phyloP scores from a whole-genome alignment of 1,140 invertebrate species.

The Drosophila neocordata region DNA sequence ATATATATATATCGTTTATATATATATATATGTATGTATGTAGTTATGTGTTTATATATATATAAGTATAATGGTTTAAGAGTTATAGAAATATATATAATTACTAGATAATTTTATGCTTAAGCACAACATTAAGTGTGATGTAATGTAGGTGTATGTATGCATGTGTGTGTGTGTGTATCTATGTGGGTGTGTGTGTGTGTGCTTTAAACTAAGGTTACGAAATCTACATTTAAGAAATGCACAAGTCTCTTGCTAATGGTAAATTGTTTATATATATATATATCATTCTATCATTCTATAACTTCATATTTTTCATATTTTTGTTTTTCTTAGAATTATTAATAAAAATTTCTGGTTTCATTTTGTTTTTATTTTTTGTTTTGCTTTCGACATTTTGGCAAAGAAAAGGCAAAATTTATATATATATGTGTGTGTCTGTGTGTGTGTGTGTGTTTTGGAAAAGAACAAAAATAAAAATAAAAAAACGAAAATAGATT shows the following conservation, averaged over 20 bases:
- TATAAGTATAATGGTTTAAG: constrained; percentile 23
- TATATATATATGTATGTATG: constrained; percentile 34
- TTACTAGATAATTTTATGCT: constrained; percentile 33
- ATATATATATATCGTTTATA: constrained; percentile 30
- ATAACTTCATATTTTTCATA: constrained; percentile 18
- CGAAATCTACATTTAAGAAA: constrained; percentile 77
- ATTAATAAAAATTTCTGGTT: constrained; percentile 16
- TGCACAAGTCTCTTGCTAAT: constrained; percentile 72
- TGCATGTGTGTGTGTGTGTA: constrained; percentile 36
- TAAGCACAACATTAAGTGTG: constrained; percentile 53
- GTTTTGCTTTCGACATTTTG: constrained; percentile 41
- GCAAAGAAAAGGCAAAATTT: constrained; percentile 61
- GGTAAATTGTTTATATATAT: constrained; percentile 24
- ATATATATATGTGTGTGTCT: neutral
- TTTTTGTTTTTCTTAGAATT: constrained; percentile 31
- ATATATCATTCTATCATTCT: neutral
- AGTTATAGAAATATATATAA: constrained; percentile 36
- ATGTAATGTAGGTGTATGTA: constrained; percentile 38
- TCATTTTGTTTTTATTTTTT: constrained; percentile 8
- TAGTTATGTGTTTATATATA: constrained; percentile 36
- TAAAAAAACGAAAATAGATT: no score
- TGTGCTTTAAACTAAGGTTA: constrained; percentile 46
- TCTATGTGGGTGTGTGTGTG: constrained; percentile 27
- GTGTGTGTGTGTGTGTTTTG: constrained; percentile 14
- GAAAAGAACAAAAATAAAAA: neutral